phyloP scores from a whole-genome alignment of 2,888 invertebrate genomes.

The Drosophila algonquin region DNA sequence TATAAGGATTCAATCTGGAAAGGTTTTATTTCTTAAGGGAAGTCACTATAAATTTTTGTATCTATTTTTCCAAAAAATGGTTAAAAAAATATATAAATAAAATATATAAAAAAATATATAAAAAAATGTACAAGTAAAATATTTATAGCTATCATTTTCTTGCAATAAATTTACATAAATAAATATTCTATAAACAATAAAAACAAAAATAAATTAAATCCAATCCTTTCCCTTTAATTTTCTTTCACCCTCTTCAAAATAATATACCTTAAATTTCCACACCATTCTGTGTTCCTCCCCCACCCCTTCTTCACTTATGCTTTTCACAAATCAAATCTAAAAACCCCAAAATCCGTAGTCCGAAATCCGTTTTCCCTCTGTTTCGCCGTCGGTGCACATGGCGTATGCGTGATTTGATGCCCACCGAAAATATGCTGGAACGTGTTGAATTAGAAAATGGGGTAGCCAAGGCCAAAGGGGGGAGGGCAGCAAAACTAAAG shows the following conservation, averaged over 20 bases:
- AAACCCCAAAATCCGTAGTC: conserved; percentile 4
- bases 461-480: neutral
- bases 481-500: conserved; percentile 24
- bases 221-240: too few relatives aligned
- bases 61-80: neutral
- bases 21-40: too few relatives aligned
- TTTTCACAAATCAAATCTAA: conserved; percentile 15
- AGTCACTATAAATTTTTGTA: neutral
- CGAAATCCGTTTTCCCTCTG: conserved; percentile 1
- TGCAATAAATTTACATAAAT: neutral
- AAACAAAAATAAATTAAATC: neutral
- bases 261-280: neutral
- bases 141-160: neutral
- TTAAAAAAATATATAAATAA: too few relatives aligned
- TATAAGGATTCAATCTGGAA: too few relatives aligned
- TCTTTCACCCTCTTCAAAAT: neutral
- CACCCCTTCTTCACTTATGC: neutral
- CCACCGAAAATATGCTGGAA: conserved; percentile 24
- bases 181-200: neutral
- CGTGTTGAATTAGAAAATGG: conserved; percentile 35
- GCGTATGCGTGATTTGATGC: conserved; percentile 44
- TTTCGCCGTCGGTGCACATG: conserved; percentile 28
- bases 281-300: neutral
- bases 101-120: too few relatives aligned
- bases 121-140: too few relatives aligned